Evolutionary conservation across 2,888 invertebrate species (phyloP).

Genomic region (Leucania comma): DNA sequence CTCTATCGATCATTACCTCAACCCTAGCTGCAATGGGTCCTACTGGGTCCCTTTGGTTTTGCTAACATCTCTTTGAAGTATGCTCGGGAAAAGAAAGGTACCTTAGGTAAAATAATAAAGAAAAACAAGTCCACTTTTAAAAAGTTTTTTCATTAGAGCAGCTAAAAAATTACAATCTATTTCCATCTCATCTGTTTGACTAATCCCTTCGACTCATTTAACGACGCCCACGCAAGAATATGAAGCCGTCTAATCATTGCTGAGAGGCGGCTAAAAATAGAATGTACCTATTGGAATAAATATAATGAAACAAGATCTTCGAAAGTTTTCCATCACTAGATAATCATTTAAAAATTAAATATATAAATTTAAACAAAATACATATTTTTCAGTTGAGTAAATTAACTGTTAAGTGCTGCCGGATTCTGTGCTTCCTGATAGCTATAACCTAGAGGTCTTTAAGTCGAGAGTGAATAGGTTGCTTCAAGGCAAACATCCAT

Average conservation of each 20-base stretch:
- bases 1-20: too few species aligned
- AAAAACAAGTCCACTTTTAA: too few species aligned
- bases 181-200: constrained; percentile 14
- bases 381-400: not conserved
- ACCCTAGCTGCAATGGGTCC: too few species aligned
- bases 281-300: constrained; percentile 8
- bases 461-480: too few species aligned
- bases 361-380: not conserved
- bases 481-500: too few species aligned
- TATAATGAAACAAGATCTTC: not conserved
- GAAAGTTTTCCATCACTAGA: constrained; percentile 7
- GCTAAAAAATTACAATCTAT: not conserved
- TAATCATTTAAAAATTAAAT: not conserved
- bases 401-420: not conserved
- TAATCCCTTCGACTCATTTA: constrained; percentile 29
- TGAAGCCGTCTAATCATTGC: constrained; percentile 30
- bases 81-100: too few species aligned
- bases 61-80: too few species aligned
- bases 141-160: not conserved
- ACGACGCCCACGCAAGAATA: constrained; percentile 33
- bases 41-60: too few species aligned
- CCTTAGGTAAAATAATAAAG: too few species aligned
- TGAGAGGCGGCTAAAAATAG: constrained; percentile 8
- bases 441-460: too few species aligned
- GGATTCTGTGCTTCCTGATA: too few species aligned